phyloP scores from a whole-genome alignment of 1,140 invertebrate species.

The Zaprionus inermis region DNA sequence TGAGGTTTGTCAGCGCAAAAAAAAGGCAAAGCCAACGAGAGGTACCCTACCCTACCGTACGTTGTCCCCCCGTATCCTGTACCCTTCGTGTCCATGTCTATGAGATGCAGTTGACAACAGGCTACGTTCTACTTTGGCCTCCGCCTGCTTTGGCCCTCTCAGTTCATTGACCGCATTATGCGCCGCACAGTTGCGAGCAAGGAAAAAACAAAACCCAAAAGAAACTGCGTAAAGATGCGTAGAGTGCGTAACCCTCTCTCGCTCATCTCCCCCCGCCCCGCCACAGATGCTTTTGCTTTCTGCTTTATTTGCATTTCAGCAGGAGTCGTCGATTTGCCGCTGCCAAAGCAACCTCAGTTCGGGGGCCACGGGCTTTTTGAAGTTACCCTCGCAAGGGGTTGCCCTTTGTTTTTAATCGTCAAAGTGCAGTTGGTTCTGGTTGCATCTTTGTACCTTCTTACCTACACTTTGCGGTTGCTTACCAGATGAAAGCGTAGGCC shows the following conservation, averaged over 20 bases:
- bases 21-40: slow-evolving; percentile 26
- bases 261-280: not conserved
- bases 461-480: slow-evolving; percentile 34
- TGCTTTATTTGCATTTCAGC: slow-evolving; percentile 38
- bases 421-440: slow-evolving; percentile 55
- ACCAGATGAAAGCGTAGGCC: not conserved
- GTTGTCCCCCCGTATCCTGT: slow-evolving; percentile 31
- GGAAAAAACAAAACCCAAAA: slow-evolving; percentile 34
- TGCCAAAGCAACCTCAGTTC: not conserved
- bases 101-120: slow-evolving; percentile 62
- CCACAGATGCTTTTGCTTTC: slow-evolving; percentile 38
- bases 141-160: slow-evolving; percentile 46
- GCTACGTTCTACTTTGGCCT: slow-evolving; percentile 1
- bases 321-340: slow-evolving; percentile 15
- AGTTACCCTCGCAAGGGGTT: slow-evolving; percentile 6
- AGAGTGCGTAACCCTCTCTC: slow-evolving; percentile 27
- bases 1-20: slow-evolving; percentile 65
- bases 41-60: slow-evolving; percentile 3
- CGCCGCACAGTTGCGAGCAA: slow-evolving; percentile 35
- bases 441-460: slow-evolving; percentile 31
- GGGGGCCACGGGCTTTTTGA: slow-evolving; percentile 41
- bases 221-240: slow-evolving; percentile 58
- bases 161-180: slow-evolving; percentile 78
- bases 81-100: slow-evolving; percentile 6
- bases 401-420: slow-evolving; percentile 70